Percentiles rank a stretch among this genome's conserved stretches.
phyloP scores from a whole-genome alignment of 2,797 vertebrate genomes.

The Sebastes matsubarae region DNA sequence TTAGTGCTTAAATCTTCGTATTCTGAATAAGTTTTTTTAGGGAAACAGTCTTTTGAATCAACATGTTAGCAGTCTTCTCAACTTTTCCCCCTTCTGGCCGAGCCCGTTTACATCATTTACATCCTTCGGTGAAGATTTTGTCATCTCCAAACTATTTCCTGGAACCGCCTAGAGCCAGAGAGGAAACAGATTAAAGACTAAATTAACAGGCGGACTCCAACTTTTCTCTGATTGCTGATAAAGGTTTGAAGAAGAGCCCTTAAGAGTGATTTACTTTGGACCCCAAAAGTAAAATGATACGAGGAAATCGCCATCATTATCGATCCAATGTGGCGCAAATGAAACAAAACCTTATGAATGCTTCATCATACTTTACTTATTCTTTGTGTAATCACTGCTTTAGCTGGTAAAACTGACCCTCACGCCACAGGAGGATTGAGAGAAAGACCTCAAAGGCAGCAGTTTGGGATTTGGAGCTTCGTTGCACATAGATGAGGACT shows the following conservation, averaged over 20 bases:
- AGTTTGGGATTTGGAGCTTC: slow-evolving; percentile 27
- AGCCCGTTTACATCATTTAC: not conserved
- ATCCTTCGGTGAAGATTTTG: not conserved
- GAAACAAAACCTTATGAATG: not conserved
- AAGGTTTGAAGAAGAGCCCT: slow-evolving; percentile 10
- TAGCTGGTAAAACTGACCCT: not conserved
- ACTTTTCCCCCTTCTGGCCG: not conserved
- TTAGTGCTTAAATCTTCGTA: not conserved
- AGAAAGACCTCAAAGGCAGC: not conserved
- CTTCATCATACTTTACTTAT: not conserved
- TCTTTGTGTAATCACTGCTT: not conserved
- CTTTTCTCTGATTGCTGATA: slow-evolving; percentile 40
- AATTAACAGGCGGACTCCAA: slow-evolving; percentile 48
- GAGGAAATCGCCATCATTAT: not conserved
- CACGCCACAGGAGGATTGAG: not conserved
- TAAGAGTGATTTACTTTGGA: slow-evolving; percentile 10
- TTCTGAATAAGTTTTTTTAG: not conserved
- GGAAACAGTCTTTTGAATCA: not conserved
- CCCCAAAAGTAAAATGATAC: not conserved
- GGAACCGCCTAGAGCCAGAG: slow-evolving; percentile 37
- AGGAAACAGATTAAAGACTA: slow-evolving; percentile 61
- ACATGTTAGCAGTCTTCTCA: not conserved
- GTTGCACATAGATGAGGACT: slow-evolving; percentile 7
- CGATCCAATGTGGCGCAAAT: not conserved
- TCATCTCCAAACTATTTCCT: slow-evolving; percentile 49